Evolutionary conservation across 2,888 invertebrate species (phyloP), one percentile per base, ranked within the genome.

Genomic region (Bugulina stolonifera): DNA sequence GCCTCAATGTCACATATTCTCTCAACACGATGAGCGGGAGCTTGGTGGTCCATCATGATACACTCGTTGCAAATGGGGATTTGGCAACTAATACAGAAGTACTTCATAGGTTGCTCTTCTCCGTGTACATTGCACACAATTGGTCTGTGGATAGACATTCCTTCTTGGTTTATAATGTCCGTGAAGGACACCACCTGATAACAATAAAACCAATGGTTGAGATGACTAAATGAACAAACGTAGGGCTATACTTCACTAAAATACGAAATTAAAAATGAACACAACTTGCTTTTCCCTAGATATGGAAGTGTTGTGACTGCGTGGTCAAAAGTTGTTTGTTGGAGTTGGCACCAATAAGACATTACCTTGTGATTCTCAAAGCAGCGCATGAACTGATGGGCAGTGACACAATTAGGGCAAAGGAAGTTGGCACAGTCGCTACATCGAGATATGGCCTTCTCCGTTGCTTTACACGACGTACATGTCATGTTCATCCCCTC

Each of bases 381-480:
- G 85, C 96, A 97, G 86, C 96, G 95, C 96, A 98, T 97, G 85
- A 93, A 95, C 87, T 96, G 94, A 86, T 98, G 98, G 75, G 97
- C 97, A 90, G 95, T 95, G 81, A 94, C 94, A 89, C 98, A 98
- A 85, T 95, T 94, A 74, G 93, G 91, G 87, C 98, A 98, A 78
- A 99, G 89, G 84, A 92, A 93, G 84, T 94, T 94, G 81, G 93
- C 92, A 86, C 98, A 99, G 85, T 97, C 96, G 81, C 93, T 91
- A 86, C 96, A 97, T 83, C 93, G 92, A 75, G 95, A 95, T 3
- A 94, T 91, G 23, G 95, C 95, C 79, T 91, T 90, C 86, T 95
- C 94, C 86, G 93, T 93, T 79, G 94, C 92, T 83, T 94, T 96
- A 87, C 96, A 97, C 76, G 94, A 94, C 72, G 94, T 94, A 86